phyloP scores from a whole-genome alignment of 2,797 vertebrate species.

The Peromyscus melanophrys region DNA sequence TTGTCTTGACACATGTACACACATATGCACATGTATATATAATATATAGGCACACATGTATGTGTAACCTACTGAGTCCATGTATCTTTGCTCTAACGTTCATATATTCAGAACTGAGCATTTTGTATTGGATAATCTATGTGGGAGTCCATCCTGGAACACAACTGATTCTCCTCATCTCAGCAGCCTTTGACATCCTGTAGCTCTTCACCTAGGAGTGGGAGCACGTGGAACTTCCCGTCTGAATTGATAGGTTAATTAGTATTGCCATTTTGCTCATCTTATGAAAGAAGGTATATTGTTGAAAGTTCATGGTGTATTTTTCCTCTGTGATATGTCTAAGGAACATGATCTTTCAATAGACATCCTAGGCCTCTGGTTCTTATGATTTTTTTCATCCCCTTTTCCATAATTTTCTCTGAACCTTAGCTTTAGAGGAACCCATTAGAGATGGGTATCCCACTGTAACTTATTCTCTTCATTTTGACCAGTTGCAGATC shows the following conservation, averaged over 20 bases:
- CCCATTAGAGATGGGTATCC: too few relatives aligned
- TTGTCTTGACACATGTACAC: neutral
- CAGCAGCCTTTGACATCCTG: neutral
- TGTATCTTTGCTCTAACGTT: neutral
- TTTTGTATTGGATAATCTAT: neutral
- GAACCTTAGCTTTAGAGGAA: neutral
- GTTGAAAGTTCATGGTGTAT: neutral
- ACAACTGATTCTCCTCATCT: neutral
- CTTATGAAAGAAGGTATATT: neutral
- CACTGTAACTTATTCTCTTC: too few relatives aligned
- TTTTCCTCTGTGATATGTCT: neutral
- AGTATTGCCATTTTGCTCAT: neutral
- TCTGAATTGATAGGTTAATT: neutral
- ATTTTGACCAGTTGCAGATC: too few relatives aligned
- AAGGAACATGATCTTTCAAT: neutral
- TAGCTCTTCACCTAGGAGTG: neutral
- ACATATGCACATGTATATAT: neutral
- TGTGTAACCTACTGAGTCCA: neutral
- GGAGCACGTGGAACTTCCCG: neutral
- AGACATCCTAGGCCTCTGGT: neutral
- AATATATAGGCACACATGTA: neutral
- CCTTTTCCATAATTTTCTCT: neutral
- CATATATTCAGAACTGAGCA: neutral
- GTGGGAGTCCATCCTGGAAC: neutral
- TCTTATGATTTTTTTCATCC: neutral